Base-by-base conservation (phyloP, 2,888 invertebrate genomes). In the Drosophila birchii region DNA sequence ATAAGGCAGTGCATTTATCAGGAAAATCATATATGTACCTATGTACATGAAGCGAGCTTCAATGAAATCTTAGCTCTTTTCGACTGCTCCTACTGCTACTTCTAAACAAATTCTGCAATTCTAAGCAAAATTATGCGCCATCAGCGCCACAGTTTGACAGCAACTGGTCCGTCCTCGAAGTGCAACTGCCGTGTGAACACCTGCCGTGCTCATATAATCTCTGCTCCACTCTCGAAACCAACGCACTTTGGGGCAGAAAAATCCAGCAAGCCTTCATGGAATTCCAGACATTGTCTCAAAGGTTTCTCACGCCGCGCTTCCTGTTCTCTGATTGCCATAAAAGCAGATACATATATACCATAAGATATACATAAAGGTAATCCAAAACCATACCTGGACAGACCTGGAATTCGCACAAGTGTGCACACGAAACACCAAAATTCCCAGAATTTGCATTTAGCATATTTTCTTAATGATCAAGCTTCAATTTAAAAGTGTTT, bases 241-340 rank as follows among this genome's bases (percentile, higher is more conserved):
- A 53, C 51, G 51, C 51, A 53, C 51, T 53, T 53, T 36, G 51
- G 36, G 36, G 20, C 51, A 23, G 6, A 23, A 36, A 36, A 16
- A 23, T 36, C 16, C 1, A 36, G 16, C 16, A 53, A 16, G 26
- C 45, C 45, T 60, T 49, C 43, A 54, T 55, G 55, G 49, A 67
- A 67, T 55, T 67, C 8, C 11, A 34, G 47, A 11, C 20, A 36
- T n/a, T 64, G n/a, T 54, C 32, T 23, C 44, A 34, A 14, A 20
- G 38, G 38, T 54, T 72, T 72, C 72, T 47, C 72, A 72, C 75
- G 75, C 56, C 64, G 41, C 26, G 57, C 75, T 72, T 72, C 72
- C 72, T 72, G 72, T 74, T 26, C 49, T 53, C 54, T 53, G 36
- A 32, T 18, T 29, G 9, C 41, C 18, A 14, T 12, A 51, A 32